Conservation (phyloP, 2,888 invertebrate genomes). For the Harpagoxenus sublaevis region DNA sequence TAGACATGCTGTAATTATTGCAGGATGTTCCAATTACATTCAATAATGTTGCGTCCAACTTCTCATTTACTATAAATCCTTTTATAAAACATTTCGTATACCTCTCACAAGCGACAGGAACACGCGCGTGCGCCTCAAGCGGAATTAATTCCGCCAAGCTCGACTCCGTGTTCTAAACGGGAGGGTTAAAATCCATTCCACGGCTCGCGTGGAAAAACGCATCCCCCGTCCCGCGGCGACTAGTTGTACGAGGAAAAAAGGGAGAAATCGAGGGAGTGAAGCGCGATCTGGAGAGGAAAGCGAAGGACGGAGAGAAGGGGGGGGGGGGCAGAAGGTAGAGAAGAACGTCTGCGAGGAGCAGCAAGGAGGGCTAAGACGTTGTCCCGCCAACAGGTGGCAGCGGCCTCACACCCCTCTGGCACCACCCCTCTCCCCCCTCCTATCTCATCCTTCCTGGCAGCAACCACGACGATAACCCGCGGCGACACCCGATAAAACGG, state of each 20-base stretch:
- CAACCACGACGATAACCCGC: conserved; percentile 85
- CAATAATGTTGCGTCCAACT: background rate
- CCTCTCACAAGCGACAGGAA: conserved; percentile 19
- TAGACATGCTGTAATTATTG: conserved; percentile 1
- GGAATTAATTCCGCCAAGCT: conserved; percentile 39
- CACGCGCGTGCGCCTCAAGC: conserved; percentile 35
- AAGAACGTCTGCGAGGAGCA: conserved; percentile 68
- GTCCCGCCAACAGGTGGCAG: conserved; percentile 86
- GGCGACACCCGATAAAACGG: conserved; percentile 86
- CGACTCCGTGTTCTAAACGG: conserved; percentile 33
- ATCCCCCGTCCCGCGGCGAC: conserved; percentile 46
- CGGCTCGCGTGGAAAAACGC: conserved; percentile 51
- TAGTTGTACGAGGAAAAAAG: conserved; percentile 40
- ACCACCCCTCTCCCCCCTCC: conserved; percentile 73
- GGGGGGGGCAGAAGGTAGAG: conserved; percentile 52
- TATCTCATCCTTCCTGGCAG: conserved; percentile 81
- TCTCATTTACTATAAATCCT: conserved; percentile 4
- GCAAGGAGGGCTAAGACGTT: conserved; percentile 77
- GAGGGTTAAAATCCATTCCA: conserved; percentile 41
- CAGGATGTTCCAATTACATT: background rate
- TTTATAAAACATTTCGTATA: background rate
- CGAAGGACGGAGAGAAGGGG: background rate
- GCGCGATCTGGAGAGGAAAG: conserved; percentile 21
- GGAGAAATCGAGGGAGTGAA: conserved; percentile 59
- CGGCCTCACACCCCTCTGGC: conserved; percentile 83